A percentile compares a stretch with the other conserved stretches of the same genome.
These are phyloP conservation scores for Smutsia gigantea DNA, from an alignment of 2,797 vertebrate genomes.

Conservation along the genomic window DNA sequence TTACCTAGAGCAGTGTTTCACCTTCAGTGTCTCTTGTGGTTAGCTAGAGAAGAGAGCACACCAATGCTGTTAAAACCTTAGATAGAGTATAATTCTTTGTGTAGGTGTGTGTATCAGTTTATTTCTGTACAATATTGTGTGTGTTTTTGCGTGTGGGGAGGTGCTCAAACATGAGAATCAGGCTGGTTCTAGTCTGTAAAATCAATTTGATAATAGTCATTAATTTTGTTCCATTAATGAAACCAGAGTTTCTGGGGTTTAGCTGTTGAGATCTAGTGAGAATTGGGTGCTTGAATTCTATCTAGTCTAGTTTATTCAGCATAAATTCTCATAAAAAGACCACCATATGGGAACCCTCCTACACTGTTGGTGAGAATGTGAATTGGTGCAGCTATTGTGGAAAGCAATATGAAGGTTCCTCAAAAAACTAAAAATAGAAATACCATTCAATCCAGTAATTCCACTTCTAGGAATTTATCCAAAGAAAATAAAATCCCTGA, in stretches of 20 bases:
- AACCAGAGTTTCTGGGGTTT: slow-evolving; percentile 38
- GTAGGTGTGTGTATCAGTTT: neutral
- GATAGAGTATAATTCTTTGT: neutral
- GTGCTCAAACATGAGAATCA: neutral
- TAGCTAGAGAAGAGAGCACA: neutral
- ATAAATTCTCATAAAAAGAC: neutral
- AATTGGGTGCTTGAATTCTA: neutral
- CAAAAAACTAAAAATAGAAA: no score
- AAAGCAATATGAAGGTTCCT: no score
- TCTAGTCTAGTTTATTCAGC: neutral
- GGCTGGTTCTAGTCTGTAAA: slow-evolving; percentile 23
- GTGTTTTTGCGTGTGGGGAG: neutral
- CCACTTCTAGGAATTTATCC: no score
- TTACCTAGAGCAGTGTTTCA: neutral
- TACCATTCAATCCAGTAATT: no score
- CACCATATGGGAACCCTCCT: no score
- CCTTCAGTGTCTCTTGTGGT: neutral
- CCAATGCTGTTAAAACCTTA: neutral
- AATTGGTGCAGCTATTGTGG: no score
- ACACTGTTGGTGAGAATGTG: no score
- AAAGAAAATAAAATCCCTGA: no score
- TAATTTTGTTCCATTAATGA: slow-evolving; percentile 19
- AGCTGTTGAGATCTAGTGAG: neutral
- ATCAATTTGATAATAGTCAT: neutral
- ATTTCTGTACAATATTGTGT: neutral